Evolutionary conservation across 2,888 invertebrate species (phyloP).

Genomic region (Colletes collaris): DNA sequence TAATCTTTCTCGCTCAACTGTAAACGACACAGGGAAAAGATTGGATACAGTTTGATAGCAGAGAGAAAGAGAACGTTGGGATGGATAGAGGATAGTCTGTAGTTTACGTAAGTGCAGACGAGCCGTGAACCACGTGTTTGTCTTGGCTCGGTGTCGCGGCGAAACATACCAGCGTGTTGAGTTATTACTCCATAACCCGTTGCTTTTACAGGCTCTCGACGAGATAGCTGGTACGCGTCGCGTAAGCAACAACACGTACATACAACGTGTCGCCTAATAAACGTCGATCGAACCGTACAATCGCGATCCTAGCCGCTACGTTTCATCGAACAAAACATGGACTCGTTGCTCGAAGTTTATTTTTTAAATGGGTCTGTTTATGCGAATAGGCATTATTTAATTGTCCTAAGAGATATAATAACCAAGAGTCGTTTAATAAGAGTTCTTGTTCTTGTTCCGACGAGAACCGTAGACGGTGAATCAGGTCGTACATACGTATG

Average conservation of each 20-base stretch:
- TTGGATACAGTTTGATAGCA: slow-evolving; percentile 37
- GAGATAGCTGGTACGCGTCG: slow-evolving; percentile 54
- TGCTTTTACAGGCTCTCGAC: slow-evolving; percentile 68
- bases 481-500: neutral
- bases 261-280: slow-evolving; percentile 59
- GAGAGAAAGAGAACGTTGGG: neutral
- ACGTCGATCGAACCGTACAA: slow-evolving; percentile 66
- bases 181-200: slow-evolving; percentile 74
- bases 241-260: slow-evolving; percentile 63
- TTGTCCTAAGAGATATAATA: too few species aligned
- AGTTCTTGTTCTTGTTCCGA: neutral
- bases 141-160: slow-evolving; percentile 48
- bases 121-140: slow-evolving; percentile 58
- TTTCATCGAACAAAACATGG: slow-evolving; percentile 5
- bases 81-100: neutral
- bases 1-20: slow-evolving; percentile 35
- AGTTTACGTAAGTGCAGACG: slow-evolving; percentile 54
- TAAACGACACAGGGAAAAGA: slow-evolving; percentile 53
- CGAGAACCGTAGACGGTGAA: neutral
- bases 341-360: neutral
- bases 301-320: slow-evolving; percentile 34
- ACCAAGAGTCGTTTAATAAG: too few species aligned
- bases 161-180: slow-evolving; percentile 40
- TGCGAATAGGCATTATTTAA: too few species aligned
- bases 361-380: neutral